Evolutionary conservation across 1,140 invertebrate genomes (phyloP).

Genomic region (Tetramorium simillimum): DNA sequence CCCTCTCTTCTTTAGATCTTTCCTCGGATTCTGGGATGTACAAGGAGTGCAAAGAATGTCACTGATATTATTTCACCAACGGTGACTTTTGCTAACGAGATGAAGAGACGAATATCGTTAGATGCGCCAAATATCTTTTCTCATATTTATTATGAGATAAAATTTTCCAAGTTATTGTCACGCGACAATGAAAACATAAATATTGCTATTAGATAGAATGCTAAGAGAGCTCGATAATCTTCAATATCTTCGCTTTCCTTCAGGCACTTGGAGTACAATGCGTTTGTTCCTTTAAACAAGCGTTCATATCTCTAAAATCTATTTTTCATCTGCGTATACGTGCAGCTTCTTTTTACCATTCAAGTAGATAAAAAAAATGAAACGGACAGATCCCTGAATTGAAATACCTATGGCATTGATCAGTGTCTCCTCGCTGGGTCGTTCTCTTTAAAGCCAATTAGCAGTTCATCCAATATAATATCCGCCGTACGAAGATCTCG

Average conservation of each 20-base stretch:
- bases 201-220: neutral
- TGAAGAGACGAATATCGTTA: neutral
- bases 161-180: neutral
- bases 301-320: neutral
- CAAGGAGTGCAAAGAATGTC: neutral
- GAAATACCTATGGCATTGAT: slow-evolving; percentile 16
- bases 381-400: slow-evolving; percentile 2
- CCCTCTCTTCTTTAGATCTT: slow-evolving; percentile 44
- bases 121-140: no score
- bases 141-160: neutral
- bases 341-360: neutral
- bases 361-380: neutral
- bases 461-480: slow-evolving; percentile 53
- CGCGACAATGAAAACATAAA: neutral
- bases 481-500: slow-evolving; percentile 42
- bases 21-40: neutral
- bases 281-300: neutral
- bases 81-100: neutral
- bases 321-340: neutral
- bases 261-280: neutral
- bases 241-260: neutral
- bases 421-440: slow-evolving; percentile 30
- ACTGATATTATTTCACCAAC: neutral
- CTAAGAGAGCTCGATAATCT: neutral
- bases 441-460: slow-evolving; percentile 60